Conservation (phyloP, 37 sponge, comb jelly and placozoan genomes). For the Hexactinellida sp. region DNA sequence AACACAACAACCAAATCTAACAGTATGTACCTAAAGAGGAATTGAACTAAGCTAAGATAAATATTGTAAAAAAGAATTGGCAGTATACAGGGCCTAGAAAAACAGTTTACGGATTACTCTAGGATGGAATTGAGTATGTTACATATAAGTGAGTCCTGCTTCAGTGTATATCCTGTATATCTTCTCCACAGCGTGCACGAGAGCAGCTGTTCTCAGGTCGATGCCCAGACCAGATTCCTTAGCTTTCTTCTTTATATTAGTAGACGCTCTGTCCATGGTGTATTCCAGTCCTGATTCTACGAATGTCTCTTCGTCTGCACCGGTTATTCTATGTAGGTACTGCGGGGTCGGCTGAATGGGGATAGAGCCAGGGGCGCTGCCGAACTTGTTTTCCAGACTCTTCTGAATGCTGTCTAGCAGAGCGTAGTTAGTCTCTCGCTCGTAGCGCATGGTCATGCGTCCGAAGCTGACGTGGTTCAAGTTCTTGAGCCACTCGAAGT, state of each 20-base stretch:
- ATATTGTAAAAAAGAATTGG: no score
- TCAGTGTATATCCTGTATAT: slow-evolving; percentile 67
- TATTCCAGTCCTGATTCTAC: slow-evolving; percentile 92
- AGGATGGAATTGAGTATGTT: no score
- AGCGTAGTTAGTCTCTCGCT: slow-evolving; percentile 75
- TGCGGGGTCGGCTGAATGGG: slow-evolving; percentile 70
- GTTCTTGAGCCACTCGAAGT: slow-evolving; percentile 99
- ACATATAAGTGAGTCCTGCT: slow-evolving; percentile 48
- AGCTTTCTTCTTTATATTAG: slow-evolving; percentile 66
- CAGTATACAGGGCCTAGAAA: no score
- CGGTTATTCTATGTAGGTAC: slow-evolving; percentile 60
- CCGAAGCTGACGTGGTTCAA: slow-evolving; percentile 97
- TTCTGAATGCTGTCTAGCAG: slow-evolving; percentile 85
- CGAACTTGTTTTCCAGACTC: slow-evolving; percentile 78
- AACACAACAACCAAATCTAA: no score
- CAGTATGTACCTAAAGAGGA: no score
- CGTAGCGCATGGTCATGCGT: slow-evolving; percentile 85
- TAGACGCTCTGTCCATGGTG: slow-evolving; percentile 95
- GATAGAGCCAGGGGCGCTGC: slow-evolving; percentile 38
- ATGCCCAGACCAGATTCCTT: slow-evolving; percentile 77
- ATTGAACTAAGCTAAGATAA: no score
- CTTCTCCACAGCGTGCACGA: slow-evolving; percentile 75
- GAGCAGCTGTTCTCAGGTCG: slow-evolving; percentile 91
- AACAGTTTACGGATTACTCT: no score
- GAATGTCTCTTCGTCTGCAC: slow-evolving; percentile 93